Evolutionary conservation across 2,888 invertebrate genomes (phyloP).

Genomic region (Portevinia maculata): DNA sequence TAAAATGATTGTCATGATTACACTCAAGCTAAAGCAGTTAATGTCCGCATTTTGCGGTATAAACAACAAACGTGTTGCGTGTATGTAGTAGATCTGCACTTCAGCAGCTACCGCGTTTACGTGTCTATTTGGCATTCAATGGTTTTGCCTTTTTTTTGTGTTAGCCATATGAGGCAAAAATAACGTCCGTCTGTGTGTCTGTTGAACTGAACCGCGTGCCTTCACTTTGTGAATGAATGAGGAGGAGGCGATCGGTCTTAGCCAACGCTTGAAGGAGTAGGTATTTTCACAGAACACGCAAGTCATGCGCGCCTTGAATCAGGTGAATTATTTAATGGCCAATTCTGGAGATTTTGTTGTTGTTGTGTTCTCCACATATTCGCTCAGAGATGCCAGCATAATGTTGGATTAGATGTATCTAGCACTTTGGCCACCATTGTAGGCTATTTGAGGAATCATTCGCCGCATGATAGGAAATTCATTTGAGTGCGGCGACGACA

Average conservation of each 20-base stretch:
- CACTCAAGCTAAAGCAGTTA: constrained; percentile 58
- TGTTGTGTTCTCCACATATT: constrained; percentile 17
- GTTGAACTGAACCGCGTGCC: constrained; percentile 22
- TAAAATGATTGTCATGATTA: constrained; percentile 73
- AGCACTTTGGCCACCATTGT: constrained; percentile 15
- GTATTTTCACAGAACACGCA: constrained; percentile 69
- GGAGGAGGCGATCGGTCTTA: constrained; percentile 56
- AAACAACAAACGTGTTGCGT: constrained; percentile 70
- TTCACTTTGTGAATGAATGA: constrained; percentile 57
- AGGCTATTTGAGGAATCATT: constrained; percentile 53
- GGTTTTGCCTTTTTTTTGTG: constrained; percentile 30
- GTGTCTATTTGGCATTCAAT: constrained; percentile 73
- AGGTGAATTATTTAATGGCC: constrained; percentile 74
- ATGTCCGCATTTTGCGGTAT: constrained; percentile 69
- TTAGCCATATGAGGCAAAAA: constrained; percentile 68
- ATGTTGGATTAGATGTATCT: constrained; percentile 54
- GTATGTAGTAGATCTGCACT: constrained; percentile 71
- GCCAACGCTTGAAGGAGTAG: constrained; percentile 47
- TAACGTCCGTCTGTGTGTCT: constrained; percentile 58
- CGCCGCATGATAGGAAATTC: constrained; percentile 54
- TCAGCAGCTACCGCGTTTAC: constrained; percentile 72
- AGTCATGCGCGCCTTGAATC: constrained; percentile 73
- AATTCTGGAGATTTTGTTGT: constrained; percentile 50
- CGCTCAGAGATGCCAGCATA: constrained; percentile 60
- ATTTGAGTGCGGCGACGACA: constrained; percentile 68